Evolutionary conservation across 2,113 vertebrate species (phyloP).

Genomic region (Cephalopholis sonnerati): DNA sequence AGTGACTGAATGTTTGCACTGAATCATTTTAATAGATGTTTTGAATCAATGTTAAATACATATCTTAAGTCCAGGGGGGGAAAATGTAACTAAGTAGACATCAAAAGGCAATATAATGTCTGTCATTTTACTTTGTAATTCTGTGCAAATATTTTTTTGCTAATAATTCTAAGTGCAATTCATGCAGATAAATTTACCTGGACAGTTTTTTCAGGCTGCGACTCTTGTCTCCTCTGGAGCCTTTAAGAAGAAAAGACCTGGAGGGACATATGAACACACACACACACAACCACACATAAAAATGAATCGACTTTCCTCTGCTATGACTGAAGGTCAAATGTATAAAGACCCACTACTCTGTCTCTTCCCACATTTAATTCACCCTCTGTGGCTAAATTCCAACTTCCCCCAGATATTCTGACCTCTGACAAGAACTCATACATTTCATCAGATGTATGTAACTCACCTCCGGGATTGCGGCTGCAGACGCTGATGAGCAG

Average conservation of each 20-base stretch:
- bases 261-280: slow-evolving; percentile 31
- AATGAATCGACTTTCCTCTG: not conserved
- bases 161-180: not conserved
- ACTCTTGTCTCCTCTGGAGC: slow-evolving; percentile 90
- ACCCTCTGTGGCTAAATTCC: not conserved
- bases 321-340: not conserved
- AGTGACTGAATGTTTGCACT: not conserved
- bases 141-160: too few relatives aligned
- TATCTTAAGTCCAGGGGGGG: not conserved
- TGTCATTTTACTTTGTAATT: not conserved
- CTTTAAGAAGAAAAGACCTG: slow-evolving; percentile 92
- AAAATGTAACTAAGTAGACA: not conserved
- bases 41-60: not conserved
- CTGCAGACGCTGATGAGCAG: slow-evolving; percentile 24
- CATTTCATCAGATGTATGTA: not conserved
- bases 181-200: slow-evolving; percentile 82
- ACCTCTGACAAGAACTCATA: not conserved
- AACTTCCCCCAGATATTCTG: not conserved
- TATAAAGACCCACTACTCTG: not conserved
- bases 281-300: not conserved
- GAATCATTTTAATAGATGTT: not conserved
- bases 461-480: slow-evolving; percentile 68
- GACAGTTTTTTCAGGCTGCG: slow-evolving; percentile 93
- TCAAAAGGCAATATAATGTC: too few relatives aligned
- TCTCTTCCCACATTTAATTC: not conserved